Evolutionary conservation across 2,888 invertebrate genomes (phyloP), one percentile per base, ranked within the genome.

Genomic region (Anaspis maculata): DNA sequence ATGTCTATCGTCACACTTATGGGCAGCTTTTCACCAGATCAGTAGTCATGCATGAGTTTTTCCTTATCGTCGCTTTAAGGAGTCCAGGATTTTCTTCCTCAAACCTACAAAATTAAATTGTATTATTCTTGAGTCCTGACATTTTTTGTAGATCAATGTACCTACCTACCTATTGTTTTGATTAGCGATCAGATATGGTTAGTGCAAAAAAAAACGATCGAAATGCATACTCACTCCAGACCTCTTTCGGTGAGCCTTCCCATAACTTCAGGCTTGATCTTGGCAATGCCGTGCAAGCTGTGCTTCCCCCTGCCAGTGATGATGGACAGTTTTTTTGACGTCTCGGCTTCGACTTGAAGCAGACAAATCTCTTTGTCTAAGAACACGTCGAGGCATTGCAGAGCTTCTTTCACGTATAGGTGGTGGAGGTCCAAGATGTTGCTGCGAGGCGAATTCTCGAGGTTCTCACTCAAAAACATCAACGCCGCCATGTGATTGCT

Each of bases 281-380:
- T 72, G 1, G 87, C 75, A 3, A 70, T 64, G 1, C 79, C 75
- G 1, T 76, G 74, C 1, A 61, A 61, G 52, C 86, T 88, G 45
- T 84, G 79, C 2, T 69, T 60, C 0, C 89, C 89, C 13, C 83
- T 65, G 0, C 89, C 89, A 0, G 89, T 89, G 27, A 90, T 80
- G 7, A 89, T 72, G 49, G 68, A 77, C 15, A 78, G 49, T 37
- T 43, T 40, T 27, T 37, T 38, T 25, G 28, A 31, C 46, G 56
- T 66, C 24, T 33, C 11, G 44, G 45, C 64, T 50, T 46, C 57
- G 49, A 50, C 59, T 15, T 54, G 56, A 13, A 83, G 51, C 13
- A 66, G 62, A 2, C 65, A 62, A 1, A 81, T 74, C 41, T 79
- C 76, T 2, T 68, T 63, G 51, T 83, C 82, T 0, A 83, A 52